Evolutionary conservation across 1,140 invertebrate species (phyloP).

Genomic region (Lepidostoma basale): DNA sequence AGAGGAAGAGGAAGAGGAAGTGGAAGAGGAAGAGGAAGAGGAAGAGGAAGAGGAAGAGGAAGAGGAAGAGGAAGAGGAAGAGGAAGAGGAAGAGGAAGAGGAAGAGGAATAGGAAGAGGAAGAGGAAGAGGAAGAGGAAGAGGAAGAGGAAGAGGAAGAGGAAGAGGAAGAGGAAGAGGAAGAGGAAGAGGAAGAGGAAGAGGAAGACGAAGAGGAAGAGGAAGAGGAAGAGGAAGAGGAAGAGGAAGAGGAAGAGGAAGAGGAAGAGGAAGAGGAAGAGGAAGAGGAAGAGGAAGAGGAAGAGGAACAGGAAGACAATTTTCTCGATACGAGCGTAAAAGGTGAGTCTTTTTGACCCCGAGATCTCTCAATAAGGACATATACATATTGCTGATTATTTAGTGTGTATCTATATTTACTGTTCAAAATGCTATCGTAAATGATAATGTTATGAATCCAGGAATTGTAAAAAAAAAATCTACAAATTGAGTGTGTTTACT

Average conservation of each 20-base stretch:
- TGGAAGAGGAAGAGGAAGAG: slow-evolving; percentile 26
- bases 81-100: not conserved
- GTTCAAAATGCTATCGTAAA: too few relatives aligned
- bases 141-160: not conserved
- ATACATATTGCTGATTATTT: too few relatives aligned
- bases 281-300: not conserved
- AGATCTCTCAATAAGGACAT: too few relatives aligned
- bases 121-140: not conserved
- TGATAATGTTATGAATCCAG: too few relatives aligned
- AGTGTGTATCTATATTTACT: too few relatives aligned
- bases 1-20: slow-evolving; percentile 40
- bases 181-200: not conserved
- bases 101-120: not conserved
- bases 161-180: not conserved
- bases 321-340: too few relatives aligned
- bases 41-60: slow-evolving; percentile 25
- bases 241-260: not conserved
- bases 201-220: not conserved
- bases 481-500: too few relatives aligned
- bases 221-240: not conserved
- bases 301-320: not conserved
- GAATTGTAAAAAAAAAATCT: too few relatives aligned
- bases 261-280: not conserved
- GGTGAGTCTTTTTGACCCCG: too few relatives aligned
- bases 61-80: slow-evolving; percentile 23